Evolutionary conservation across 1,140 invertebrate genomes (phyloP).

Genomic region (Araneus ventricosus): DNA sequence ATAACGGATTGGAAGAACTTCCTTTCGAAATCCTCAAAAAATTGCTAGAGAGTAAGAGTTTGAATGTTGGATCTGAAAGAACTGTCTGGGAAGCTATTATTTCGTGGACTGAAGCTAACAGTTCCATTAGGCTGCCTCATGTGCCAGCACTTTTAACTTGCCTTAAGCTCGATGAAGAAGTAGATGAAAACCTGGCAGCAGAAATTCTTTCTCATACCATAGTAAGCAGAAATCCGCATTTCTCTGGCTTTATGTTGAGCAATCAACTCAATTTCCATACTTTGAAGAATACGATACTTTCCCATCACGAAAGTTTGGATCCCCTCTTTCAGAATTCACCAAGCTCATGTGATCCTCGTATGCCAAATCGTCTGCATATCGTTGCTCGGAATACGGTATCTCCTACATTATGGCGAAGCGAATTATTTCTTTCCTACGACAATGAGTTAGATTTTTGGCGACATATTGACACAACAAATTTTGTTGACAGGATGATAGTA

Average conservation of each 20-base stretch:
- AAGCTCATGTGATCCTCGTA: too few species aligned
- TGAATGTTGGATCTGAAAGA: not conserved
- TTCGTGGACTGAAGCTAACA: not conserved
- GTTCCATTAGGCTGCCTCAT: not conserved
- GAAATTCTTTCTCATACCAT: not conserved
- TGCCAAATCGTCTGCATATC: too few species aligned
- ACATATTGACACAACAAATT: not conserved
- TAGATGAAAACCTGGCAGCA: not conserved
- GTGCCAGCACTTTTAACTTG: not conserved
- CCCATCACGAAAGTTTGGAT: not conserved
- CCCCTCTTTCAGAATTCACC: not conserved
- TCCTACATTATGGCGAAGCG: not conserved
- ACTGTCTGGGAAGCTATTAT: not conserved
- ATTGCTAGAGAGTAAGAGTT: not conserved
- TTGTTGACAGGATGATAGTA: not conserved
- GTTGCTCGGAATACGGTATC: too few species aligned
- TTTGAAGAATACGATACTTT: not conserved
- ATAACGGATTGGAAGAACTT: too few species aligned
- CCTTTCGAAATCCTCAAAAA: not conserved
- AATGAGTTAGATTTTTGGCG: slow-evolving; percentile 5
- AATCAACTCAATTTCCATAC: not conserved
- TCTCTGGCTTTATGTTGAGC: not conserved
- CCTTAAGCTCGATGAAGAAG: not conserved
- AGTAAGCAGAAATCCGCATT: not conserved
- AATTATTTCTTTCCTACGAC: too few species aligned